These are phyloP conservation scores for Lepus townsendii DNA, from an alignment of 2,797 vertebrate genomes.

Conservation along the genomic window DNA sequence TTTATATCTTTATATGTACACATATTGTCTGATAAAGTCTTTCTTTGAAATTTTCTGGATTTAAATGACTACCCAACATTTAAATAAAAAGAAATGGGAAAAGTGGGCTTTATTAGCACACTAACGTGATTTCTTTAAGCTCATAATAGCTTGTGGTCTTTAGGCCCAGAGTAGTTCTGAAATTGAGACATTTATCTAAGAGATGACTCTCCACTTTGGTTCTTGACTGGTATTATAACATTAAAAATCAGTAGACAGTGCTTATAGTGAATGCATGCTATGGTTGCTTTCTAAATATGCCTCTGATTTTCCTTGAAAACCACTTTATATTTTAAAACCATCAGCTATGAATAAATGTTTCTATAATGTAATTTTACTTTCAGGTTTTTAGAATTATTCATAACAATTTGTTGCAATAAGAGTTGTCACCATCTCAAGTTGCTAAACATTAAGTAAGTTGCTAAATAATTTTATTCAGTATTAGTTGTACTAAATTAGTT, in stretches of 20 bases:
- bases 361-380: constrained; percentile 43
- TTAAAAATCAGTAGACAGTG: neutral
- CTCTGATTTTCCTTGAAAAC: constrained; percentile 38
- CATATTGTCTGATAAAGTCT: neutral
- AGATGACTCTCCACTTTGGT: neutral
- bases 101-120: neutral
- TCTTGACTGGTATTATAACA: neutral
- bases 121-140: constrained; percentile 30
- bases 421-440: neutral
- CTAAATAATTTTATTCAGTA: constrained; percentile 48
- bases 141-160: neutral
- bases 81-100: neutral
- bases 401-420: constrained; percentile 39
- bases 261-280: neutral
- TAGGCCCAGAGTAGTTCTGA: neutral
- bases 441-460: constrained; percentile 18
- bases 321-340: constrained; percentile 32
- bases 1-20: neutral
- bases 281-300: constrained; percentile 30
- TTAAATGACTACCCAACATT: neutral
- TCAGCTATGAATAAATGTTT: constrained; percentile 61
- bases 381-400: constrained; percentile 37
- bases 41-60: neutral
- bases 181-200: neutral
- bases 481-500: neutral